Conservation (phyloP, 2,113 vertebrate species). For the Pungitius pungitius region DNA sequence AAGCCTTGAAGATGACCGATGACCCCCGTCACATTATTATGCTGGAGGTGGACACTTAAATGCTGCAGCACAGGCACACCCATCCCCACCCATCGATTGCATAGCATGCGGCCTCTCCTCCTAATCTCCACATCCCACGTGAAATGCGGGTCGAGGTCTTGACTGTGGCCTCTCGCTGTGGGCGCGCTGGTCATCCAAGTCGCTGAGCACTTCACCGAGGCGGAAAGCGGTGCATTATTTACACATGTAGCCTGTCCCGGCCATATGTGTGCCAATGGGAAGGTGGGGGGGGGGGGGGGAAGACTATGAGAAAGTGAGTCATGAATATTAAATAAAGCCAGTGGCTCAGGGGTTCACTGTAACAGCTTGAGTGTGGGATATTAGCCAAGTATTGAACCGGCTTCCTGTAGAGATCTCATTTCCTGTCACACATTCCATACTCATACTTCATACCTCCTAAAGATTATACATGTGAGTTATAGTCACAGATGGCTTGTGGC, state of each 20-base stretch:
- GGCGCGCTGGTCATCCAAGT: constrained; percentile 31
- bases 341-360: constrained; percentile 20
- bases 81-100: not conserved
- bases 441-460: constrained; percentile 26
- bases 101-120: not conserved
- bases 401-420: constrained; percentile 52
- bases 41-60: constrained; percentile 24
- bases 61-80: constrained; percentile 4
- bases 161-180: constrained; percentile 25
- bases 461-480: constrained; percentile 21
- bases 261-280: not conserved
- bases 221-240: constrained; percentile 65
- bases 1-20: constrained; percentile 26
- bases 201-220: constrained; percentile 53
- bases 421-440: constrained; percentile 45
- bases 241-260: constrained; percentile 39
- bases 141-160: not conserved
- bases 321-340: constrained; percentile 61
- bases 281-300: constrained; percentile 41
- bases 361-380: constrained; percentile 19
- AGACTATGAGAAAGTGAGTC: constrained; percentile 37
- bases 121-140: constrained; percentile 14
- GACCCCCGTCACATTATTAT: constrained; percentile 29
- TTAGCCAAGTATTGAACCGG: constrained; percentile 54
- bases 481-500: constrained; percentile 3